Evolutionary conservation across 1,140 invertebrate species (phyloP).

Genomic region (Pseudomyrmex concolor): DNA sequence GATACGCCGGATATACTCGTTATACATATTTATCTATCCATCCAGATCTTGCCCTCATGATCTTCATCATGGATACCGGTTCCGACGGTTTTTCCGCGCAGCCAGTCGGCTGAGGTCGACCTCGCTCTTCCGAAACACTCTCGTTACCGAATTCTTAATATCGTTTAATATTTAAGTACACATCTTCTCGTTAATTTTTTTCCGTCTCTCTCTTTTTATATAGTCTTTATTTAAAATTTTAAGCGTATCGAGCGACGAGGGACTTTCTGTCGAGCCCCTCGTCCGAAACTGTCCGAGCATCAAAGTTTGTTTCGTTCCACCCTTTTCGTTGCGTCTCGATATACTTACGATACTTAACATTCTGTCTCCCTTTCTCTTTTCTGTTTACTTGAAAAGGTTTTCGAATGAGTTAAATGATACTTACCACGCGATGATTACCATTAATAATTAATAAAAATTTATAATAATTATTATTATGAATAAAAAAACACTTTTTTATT

Average conservation of each 20-base stretch:
- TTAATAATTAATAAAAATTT: conserved; percentile 72
- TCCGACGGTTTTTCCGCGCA: conserved; percentile 7
- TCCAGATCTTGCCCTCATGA: conserved; percentile 48
- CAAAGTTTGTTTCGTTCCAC: background rate
- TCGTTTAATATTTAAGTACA: conserved; percentile 57
- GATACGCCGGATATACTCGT: conserved; percentile 72
- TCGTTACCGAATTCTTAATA: conserved; percentile 50
- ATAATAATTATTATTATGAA: conserved; percentile 76
- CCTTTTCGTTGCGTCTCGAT: conserved; percentile 38
- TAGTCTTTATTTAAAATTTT: conserved; percentile 11
- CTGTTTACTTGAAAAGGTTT: conserved; percentile 75
- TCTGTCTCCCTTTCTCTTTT: conserved; percentile 42
- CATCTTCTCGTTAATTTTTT: conserved; percentile 33
- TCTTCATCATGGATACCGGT: conserved; percentile 32
- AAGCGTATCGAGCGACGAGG: conserved; percentile 29
- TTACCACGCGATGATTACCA: conserved; percentile 61
- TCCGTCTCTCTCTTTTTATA: conserved; percentile 32
- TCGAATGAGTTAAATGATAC: conserved; percentile 64
- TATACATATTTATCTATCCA: conserved; percentile 18
- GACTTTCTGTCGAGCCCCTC: background rate
- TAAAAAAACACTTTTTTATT: conserved; percentile 80
- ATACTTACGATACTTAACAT: conserved; percentile 65
- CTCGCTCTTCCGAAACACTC: conserved; percentile 21
- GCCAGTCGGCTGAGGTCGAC: conserved; percentile 17
- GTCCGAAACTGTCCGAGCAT: background rate